Evolutionary conservation across 2,888 invertebrate genomes (phyloP).

Genomic region (Slavum lentiscoides): DNA sequence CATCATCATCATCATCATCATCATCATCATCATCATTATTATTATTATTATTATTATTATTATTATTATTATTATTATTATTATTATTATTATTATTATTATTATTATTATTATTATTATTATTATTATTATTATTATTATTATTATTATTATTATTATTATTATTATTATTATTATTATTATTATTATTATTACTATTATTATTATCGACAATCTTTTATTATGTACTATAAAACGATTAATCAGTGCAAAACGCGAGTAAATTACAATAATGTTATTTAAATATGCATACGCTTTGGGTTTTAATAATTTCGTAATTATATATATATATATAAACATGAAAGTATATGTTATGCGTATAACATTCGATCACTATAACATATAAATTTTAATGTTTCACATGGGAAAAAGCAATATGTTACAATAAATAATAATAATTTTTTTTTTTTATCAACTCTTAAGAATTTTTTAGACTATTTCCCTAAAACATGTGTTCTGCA

Average conservation of each 20-base stretch:
- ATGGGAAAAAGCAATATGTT: conserved; percentile 27
- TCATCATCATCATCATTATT: too few relatives aligned
- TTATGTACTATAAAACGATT: conserved; percentile 30
- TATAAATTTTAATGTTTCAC: neutral
- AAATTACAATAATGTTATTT: neutral
- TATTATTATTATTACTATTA: neutral
- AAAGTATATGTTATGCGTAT: too few relatives aligned
- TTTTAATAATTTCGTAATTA: conserved; percentile 24
- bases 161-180: too few relatives aligned
- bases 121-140: too few relatives aligned
- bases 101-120: neutral
- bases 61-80: conserved; percentile 9
- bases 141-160: too few relatives aligned
- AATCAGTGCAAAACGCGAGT: conserved; percentile 4
- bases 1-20: too few relatives aligned
- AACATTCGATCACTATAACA: too few relatives aligned
- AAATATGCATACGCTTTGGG: conserved; percentile 25
- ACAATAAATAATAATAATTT: neutral
- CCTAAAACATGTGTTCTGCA: conserved; percentile 36
- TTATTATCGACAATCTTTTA: conserved; percentile 43
- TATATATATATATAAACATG: too few relatives aligned
- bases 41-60: too few relatives aligned
- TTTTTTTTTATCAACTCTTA: conserved; percentile 6
- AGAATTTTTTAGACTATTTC: conserved; percentile 25
- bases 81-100: too few relatives aligned